Evolutionary conservation across 2,113 vertebrate species (phyloP).

Genomic region (Sigmodon hispidus): DNA sequence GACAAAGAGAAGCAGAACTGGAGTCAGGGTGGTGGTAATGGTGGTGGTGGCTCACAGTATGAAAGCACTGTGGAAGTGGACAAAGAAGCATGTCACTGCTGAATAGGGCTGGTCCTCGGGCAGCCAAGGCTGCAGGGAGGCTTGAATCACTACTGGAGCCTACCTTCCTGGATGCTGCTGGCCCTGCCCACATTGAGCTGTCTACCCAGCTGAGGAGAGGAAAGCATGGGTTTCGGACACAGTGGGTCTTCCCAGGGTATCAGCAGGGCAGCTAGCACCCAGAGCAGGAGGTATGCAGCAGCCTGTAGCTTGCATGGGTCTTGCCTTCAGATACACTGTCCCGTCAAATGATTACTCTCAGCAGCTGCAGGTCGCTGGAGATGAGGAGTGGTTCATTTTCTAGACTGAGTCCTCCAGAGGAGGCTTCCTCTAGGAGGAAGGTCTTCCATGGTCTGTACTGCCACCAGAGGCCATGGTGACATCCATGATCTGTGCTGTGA

Average conservation of each 20-base stretch:
- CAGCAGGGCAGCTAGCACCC: not conserved
- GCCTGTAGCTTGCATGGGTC: not conserved
- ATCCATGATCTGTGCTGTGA: not conserved
- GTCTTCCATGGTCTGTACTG: not conserved
- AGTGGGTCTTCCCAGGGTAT: not conserved
- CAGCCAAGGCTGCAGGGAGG: too few species aligned
- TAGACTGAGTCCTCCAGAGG: not conserved
- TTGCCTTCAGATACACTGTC: not conserved
- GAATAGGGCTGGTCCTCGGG: not conserved
- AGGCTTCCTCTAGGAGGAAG: too few species aligned
- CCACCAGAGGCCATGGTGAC: not conserved
- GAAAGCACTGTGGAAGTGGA: not conserved
- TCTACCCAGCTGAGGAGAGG: not conserved
- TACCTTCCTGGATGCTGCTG: not conserved
- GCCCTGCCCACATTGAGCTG: not conserved
- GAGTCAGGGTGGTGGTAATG: too few species aligned
- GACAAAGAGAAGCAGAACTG: not conserved
- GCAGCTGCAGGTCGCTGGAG: not conserved
- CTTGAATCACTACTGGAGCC: too few species aligned
- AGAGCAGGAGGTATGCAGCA: not conserved
- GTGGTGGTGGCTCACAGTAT: not conserved
- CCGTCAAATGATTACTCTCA: not conserved
- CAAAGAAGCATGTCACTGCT: not conserved
- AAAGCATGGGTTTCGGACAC: not conserved
- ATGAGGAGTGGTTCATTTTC: not conserved